Evolutionary conservation across 2,888 invertebrate genomes (phyloP), one percentile per base, ranked within the genome.

Genomic region (Meghimatium bilineatum): DNA sequence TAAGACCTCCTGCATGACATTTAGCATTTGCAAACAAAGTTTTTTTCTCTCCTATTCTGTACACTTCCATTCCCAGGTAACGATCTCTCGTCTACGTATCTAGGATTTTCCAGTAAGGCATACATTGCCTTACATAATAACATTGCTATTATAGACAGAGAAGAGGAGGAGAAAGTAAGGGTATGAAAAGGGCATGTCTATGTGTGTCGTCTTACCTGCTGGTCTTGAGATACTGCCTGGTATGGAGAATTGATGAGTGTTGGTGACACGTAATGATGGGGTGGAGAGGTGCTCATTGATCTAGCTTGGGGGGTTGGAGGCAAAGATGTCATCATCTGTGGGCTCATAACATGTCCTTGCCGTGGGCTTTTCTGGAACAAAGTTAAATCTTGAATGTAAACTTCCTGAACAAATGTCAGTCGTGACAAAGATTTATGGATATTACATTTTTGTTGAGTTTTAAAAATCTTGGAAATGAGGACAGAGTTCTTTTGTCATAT

Each of bases 361-460:
- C 78, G 23, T 56, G 78, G 78, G 32, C 78, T 78, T 78, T 78
- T 78, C 78, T 74, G 52, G 3, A 52, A 52, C 14, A 52, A 52
- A 52, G 49, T 74, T 49, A 74, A 74, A 17, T 52, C 23, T 14
- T 32, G 32, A 1, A 74, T 20, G 32, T 52, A 29, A 74, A 49
- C 49, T 52, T 74, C 52, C 74, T 52, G 49, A 32, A 52, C 44
- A 29, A 74, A 74, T 29, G 38, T 38, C 29, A 10, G 49, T 49
- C 44, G 29, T 38, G 38, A 26, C 12, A 38, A 71, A n/a, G 26
- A 36, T 23, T 26, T 6, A 69, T 34, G 38, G 23, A 36, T 38
- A 36, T 36, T 26, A 10, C 6, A 23, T 34, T 34, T 23, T 34
- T 17, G 36, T 23, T 10, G 10, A 1, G 29, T 34, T 32, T 32